A percentile compares a stretch with the other conserved stretches of the same genome.
Conservation (phyloP, 2,888 invertebrate species). For the Philereme vetulata region DNA sequence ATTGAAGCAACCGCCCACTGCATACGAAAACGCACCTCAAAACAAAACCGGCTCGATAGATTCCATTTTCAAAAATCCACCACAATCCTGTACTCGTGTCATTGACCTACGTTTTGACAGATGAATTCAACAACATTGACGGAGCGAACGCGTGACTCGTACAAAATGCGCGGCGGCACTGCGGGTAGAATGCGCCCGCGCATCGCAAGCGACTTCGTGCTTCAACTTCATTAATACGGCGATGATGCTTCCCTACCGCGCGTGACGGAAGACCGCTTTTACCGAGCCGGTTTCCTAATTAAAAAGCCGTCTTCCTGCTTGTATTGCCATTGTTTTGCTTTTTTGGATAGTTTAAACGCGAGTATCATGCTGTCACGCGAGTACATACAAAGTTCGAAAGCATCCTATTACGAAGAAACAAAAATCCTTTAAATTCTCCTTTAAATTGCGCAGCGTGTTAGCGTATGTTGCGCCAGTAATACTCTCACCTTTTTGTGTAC, state of each 20-base stretch:
- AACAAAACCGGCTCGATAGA: slow-evolving; percentile 36
- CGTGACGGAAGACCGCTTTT: slow-evolving; percentile 80
- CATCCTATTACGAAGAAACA: too few relatives aligned
- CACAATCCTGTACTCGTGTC: slow-evolving; percentile 44
- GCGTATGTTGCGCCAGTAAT: too few relatives aligned
- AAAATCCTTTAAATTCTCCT: too few relatives aligned
- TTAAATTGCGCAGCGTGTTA: too few relatives aligned
- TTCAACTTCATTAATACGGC: slow-evolving; percentile 75
- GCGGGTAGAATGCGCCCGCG: slow-evolving; percentile 56
- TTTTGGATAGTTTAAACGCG: slow-evolving; percentile 29
- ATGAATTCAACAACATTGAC: slow-evolving; percentile 49
- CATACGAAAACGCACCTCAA: slow-evolving; percentile 42
- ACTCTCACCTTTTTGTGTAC: too few relatives aligned
- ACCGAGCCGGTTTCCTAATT: slow-evolving; percentile 79
- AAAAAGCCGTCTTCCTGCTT: slow-evolving; percentile 60
- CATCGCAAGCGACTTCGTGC: slow-evolving; percentile 61
- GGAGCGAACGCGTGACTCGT: slow-evolving; percentile 59
- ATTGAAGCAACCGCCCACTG: slow-evolving; percentile 20
- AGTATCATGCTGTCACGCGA: slow-evolving; percentile 14
- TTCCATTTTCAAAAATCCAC: slow-evolving; percentile 38
- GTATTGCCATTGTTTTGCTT: slow-evolving; percentile 42
- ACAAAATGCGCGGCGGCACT: slow-evolving; percentile 73
- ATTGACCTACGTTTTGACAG: slow-evolving; percentile 58
- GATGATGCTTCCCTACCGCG: slow-evolving; percentile 76
- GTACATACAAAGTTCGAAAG: too few relatives aligned